These are phyloP conservation scores for Gnathonemus longibarbis DNA, from an alignment of 2,113 vertebrate genomes.

Conservation along the genomic window DNA sequence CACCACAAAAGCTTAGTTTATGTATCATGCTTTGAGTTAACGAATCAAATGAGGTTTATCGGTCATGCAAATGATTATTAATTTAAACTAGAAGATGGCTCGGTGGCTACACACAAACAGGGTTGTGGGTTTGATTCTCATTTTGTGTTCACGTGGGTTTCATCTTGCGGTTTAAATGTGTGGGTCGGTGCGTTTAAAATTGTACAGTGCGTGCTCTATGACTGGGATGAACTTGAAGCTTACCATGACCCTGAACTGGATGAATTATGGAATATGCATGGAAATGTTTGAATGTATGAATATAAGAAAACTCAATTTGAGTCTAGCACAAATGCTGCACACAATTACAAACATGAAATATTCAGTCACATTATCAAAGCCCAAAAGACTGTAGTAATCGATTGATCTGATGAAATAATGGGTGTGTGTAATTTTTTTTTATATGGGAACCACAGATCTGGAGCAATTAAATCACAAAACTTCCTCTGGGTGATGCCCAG, in stretches of 20 bases:
- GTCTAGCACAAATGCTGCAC: background rate
- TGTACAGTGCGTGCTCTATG: background rate
- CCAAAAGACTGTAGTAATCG: background rate
- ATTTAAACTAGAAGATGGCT: background rate
- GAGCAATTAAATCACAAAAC: background rate
- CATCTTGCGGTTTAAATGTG: background rate
- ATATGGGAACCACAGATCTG: background rate
- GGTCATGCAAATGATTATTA: background rate
- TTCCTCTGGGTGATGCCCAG: background rate
- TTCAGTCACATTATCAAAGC: background rate
- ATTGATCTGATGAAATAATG: background rate
- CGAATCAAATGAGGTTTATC: background rate
- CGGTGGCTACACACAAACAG: background rate
- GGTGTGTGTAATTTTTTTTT: background rate
- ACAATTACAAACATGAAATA: background rate
- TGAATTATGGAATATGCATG: background rate
- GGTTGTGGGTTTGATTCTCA: background rate
- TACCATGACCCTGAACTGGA: background rate
- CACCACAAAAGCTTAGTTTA: background rate
- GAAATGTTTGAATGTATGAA: background rate
- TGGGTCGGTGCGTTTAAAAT: background rate
- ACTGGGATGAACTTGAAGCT: background rate
- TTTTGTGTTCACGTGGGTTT: background rate
- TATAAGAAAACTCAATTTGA: background rate
- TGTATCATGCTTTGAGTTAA: background rate